Evolutionary conservation across 2,113 vertebrate genomes (phyloP).

Genomic region (Notothenia rossii): DNA sequence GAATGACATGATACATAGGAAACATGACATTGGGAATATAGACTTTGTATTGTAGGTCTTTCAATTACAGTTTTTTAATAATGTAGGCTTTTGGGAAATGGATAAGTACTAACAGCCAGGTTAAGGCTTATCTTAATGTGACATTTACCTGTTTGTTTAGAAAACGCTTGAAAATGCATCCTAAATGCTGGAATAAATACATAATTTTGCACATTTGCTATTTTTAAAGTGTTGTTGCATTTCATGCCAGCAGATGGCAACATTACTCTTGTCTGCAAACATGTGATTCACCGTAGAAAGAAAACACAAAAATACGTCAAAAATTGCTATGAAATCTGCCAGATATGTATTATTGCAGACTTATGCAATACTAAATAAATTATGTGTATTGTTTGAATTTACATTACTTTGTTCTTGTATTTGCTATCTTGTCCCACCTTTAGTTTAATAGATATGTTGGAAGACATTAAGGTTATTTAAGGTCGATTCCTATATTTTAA

Average conservation of each 20-base stretch:
- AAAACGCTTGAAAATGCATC: too few relatives aligned
- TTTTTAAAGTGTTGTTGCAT: background rate
- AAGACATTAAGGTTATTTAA: background rate
- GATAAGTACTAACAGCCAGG: background rate
- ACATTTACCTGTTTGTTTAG: too few relatives aligned
- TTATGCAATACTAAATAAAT: background rate
- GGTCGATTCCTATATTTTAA: background rate
- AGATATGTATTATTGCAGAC: background rate
- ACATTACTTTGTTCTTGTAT: background rate
- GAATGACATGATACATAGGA: background rate
- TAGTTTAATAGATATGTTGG: too few relatives aligned
- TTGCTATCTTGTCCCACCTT: background rate
- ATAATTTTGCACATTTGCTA: too few relatives aligned
- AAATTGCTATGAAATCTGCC: fast-evolving
- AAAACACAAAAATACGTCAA: background rate
- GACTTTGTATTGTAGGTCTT: background rate
- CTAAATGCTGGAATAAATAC: too few relatives aligned
- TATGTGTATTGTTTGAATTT: background rate
- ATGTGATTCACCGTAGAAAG: background rate
- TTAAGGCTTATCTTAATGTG: too few relatives aligned
- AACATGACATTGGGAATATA: background rate
- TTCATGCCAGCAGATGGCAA: constrained; percentile 23
- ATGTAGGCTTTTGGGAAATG: background rate
- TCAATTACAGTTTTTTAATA: background rate
- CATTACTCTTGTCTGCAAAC: background rate